These are phyloP conservation scores for Caenorhabditis doughertyi DNA, from an alignment of 2,888 invertebrate species.

Conservation along the genomic window DNA sequence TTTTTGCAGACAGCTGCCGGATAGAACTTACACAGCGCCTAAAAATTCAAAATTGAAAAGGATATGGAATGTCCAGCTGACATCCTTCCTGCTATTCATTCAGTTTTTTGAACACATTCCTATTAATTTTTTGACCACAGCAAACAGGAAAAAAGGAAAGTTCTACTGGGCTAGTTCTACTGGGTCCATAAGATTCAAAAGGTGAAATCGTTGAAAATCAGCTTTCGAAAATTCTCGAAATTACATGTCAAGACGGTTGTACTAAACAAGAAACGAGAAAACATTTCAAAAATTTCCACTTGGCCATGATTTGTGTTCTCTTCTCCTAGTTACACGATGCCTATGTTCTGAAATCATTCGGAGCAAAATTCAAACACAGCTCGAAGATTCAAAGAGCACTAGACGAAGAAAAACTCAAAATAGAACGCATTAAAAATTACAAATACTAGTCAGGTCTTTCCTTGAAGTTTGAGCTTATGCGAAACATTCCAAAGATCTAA, in stretches of 20 bases:
- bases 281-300: neutral
- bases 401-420: conserved; percentile 16
- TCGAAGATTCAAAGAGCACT: conserved; percentile 1
- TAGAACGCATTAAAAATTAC: conserved; percentile 26
- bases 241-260: no score
- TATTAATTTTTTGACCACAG: neutral
- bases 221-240: no score
- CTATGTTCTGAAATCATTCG: neutral
- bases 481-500: conserved; percentile 16
- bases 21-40: neutral
- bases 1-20: neutral
- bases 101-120: neutral
- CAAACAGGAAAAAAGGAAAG: no score
- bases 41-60: neutral
- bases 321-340: no score
- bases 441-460: neutral
- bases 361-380: neutral
- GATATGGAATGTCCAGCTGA: neutral
- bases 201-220: no score
- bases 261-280: neutral
- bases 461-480: neutral
- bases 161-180: no score
- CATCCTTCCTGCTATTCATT: neutral
- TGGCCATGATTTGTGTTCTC: no score
- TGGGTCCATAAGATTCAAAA: no score